Percentiles rank a stretch among this genome's conserved stretches.
Conservation (phyloP, 2,888 invertebrate genomes). For the Melieria crassipennis region DNA sequence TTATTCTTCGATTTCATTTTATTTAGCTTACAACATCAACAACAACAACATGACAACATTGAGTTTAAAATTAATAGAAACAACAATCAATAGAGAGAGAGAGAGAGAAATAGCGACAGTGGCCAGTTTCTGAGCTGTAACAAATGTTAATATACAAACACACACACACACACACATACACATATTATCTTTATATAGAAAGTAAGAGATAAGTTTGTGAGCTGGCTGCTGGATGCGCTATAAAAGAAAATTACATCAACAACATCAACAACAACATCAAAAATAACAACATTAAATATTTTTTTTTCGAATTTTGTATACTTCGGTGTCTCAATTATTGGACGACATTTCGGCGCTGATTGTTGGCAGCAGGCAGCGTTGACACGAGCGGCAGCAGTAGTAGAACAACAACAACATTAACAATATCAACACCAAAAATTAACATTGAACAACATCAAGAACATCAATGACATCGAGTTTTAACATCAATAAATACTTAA, state of each 20-base stretch:
- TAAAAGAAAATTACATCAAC: constrained; percentile 39
- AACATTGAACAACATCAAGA: constrained; percentile 22
- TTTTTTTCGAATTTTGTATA: background rate
- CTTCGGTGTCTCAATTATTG: background rate
- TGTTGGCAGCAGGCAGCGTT: no score
- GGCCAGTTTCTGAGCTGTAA: no score
- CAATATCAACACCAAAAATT: constrained; percentile 54
- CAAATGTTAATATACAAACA: no score
- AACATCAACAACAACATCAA: constrained; percentile 55
- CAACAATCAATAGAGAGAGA: background rate
- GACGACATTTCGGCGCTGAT: background rate
- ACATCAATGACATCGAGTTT: constrained; percentile 31
- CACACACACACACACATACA: no score
- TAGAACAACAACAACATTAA: constrained; percentile 46
- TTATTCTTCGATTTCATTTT: background rate
- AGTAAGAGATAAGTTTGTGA: background rate
- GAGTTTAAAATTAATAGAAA: background rate
- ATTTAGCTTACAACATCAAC: constrained; percentile 11
- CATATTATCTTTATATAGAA: no score
- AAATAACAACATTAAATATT: constrained; percentile 53
- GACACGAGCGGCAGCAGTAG: background rate
- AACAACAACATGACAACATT: constrained; percentile 22
- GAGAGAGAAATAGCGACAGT: background rate
- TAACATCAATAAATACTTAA: constrained; percentile 12
- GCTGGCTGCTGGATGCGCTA: background rate